These are phyloP conservation scores for Drosophila formosana DNA, from an alignment of 2,888 invertebrate species.

Conservation along the genomic window DNA sequence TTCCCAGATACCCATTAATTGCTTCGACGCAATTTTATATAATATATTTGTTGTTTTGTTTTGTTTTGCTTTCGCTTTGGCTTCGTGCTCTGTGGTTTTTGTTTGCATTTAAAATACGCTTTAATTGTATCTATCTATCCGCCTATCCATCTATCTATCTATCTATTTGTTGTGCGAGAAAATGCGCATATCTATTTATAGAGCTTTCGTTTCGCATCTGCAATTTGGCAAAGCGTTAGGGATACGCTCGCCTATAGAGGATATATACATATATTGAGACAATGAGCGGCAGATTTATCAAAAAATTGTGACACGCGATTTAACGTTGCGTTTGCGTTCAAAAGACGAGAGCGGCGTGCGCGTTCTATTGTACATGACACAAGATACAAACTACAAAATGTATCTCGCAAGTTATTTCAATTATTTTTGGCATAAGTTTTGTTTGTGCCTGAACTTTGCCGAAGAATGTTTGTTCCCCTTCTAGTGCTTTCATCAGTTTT, in stretches of 20 bases:
- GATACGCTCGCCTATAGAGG: constrained; percentile 13
- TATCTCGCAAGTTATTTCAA: constrained; percentile 67
- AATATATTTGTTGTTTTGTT: constrained; percentile 41
- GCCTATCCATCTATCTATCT: constrained; percentile 8
- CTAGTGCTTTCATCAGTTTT: constrained; percentile 18
- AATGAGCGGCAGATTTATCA: constrained; percentile 71
- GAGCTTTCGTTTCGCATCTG: constrained; percentile 38
- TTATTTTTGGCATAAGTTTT: constrained; percentile 64
- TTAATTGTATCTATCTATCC: constrained; percentile 65
- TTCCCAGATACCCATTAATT: constrained; percentile 56
- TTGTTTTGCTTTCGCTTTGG: not conserved
- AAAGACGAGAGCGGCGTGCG: not conserved
- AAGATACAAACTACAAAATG: constrained; percentile 35
- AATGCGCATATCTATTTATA: constrained; percentile 70
- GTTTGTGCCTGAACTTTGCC: constrained; percentile 46
- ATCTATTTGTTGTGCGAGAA: constrained; percentile 42
- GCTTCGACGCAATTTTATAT: constrained; percentile 44
- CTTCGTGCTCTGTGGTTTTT: constrained; percentile 15
- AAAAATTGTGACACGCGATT: constrained; percentile 72
- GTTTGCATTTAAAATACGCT: constrained; percentile 65
- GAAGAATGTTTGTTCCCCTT: constrained; percentile 44
- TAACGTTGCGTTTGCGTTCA: constrained; percentile 30
- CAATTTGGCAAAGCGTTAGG: constrained; percentile 61
- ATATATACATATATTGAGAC: constrained; percentile 36
- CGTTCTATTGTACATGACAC: constrained; percentile 14